Evolutionary conservation across 2,113 vertebrate genomes (phyloP), one percentile per base, ranked within the genome.

Genomic region (Amphiprion percula): DNA sequence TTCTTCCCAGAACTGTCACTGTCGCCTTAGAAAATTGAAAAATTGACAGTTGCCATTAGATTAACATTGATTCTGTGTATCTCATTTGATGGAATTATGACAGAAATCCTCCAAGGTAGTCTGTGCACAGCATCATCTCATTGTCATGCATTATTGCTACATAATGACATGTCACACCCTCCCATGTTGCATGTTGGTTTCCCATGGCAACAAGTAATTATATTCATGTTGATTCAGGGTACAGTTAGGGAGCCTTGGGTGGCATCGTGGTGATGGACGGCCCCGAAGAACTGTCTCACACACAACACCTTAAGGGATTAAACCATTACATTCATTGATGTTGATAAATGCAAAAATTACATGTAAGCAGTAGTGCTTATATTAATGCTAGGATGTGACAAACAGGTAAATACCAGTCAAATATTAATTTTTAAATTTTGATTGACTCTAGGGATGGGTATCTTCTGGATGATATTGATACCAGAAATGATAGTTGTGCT

Each of bases 171-270:
- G 21, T 28, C 39, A 44, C 24, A 10, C 10, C 49, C 10, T 60
- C 17, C 9, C 1, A 66, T 46, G 62, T 58, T 24, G 10, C 7
- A 46, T 21, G 49, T 67, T 62, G 52, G 59, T 47, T 83, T 84
- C 37, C 68, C 23, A 41, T 19, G 58, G 84, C 58, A 77, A 70
- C 52, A 30, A 67, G 65, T 87, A 80, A 84, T 91, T 80, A 83
- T 41, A 60, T 72, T 59, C n/a, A 21, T 80, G 81, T 82, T 79
- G 68, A 33, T 68, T 59, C 63, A 41, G 39, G 54, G 63, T 26
- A 63, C 2, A 56, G 55, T 72, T 67, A 17, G 50, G 49, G 23
- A 41, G 66, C 80, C 78, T 54, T 68, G 30, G 69, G 60, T 63
- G 67, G 77, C 58, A 73, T 28, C 21, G 10, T 41, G 63, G 26